Conservation (phyloP, 64 coral and sea anemone genomes). For the Montipora sp. region DNA sequence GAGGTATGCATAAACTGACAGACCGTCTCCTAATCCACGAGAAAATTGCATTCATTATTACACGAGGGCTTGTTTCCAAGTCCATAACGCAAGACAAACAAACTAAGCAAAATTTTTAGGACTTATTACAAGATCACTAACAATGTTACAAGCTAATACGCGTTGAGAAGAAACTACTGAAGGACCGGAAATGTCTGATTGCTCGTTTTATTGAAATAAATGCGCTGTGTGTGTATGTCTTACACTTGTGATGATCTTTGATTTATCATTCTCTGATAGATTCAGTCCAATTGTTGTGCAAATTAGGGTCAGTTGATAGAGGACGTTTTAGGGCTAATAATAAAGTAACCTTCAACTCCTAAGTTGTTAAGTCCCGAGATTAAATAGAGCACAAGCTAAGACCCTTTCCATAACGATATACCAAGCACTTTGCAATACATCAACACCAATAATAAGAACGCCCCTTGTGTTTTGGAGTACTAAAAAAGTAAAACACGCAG, state of each 20-base stretch:
- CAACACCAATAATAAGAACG: too few relatives aligned
- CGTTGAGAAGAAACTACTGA: constrained; percentile 5
- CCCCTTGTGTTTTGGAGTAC: too few relatives aligned
- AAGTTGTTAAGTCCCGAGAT: background rate
- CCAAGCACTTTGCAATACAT: too few relatives aligned
- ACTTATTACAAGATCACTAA: constrained; percentile 48
- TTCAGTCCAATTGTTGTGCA: constrained; percentile 38
- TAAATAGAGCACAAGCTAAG: background rate
- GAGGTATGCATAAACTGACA: constrained; percentile 16
- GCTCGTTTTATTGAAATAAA: constrained; percentile 41
- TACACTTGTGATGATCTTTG: constrained; percentile 19
- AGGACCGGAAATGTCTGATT: constrained; percentile 61
- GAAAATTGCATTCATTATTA: constrained; percentile 11
- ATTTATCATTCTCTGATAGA: constrained; percentile 26
- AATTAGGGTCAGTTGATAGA: background rate
- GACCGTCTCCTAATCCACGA: constrained; percentile 3
- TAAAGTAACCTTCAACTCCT: background rate
- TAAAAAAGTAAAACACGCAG: constrained; percentile 13
- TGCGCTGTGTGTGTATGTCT: constrained; percentile 33
- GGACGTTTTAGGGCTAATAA: background rate
- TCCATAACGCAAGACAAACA: constrained; percentile 13
- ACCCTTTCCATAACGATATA: too few relatives aligned
- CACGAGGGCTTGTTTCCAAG: constrained; percentile 1
- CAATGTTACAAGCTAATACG: constrained; percentile 49
- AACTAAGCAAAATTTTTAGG: constrained; percentile 31